These are phyloP conservation scores for Nomada ruficornis DNA, from an alignment of 2,888 invertebrate species.

Conservation along the genomic window DNA sequence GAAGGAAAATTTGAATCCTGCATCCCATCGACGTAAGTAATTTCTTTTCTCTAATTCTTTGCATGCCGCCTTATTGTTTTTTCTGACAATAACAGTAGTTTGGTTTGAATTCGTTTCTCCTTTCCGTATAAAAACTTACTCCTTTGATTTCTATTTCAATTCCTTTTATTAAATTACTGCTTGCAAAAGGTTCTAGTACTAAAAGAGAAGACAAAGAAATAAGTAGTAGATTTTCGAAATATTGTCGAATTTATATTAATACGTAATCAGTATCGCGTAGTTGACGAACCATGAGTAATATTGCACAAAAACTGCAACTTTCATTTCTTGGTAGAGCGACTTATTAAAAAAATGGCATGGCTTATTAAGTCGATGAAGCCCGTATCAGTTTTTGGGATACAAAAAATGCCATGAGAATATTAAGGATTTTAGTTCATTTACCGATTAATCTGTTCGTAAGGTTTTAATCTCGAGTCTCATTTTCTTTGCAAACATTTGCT, in stretches of 20 bases:
- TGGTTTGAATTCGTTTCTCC: constrained; percentile 28
- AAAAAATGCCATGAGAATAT: neutral
- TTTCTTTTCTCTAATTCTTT: neutral
- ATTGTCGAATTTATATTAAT: constrained; percentile 23
- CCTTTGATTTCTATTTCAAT: constrained; percentile 26
- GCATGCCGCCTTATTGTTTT: constrained; percentile 57
- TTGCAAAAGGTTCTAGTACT: constrained; percentile 31
- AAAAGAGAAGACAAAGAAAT: constrained; percentile 22
- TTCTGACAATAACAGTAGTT: constrained; percentile 43
- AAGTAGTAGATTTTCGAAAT: constrained; percentile 27
- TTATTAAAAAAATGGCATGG: constrained; percentile 1
- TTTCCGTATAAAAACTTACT: constrained; percentile 23
- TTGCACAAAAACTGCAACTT: constrained; percentile 52
- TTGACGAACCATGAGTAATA: constrained; percentile 8
- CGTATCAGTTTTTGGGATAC: neutral
- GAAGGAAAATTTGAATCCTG: constrained; percentile 45
- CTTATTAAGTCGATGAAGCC: neutral
- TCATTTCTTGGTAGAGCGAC: constrained; percentile 3
- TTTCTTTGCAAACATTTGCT: constrained; percentile 5
- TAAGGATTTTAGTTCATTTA: constrained; percentile 1
- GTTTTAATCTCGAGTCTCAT: neutral
- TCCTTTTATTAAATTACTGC: constrained; percentile 27
- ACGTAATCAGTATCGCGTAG: too few species aligned
- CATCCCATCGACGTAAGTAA: constrained; percentile 63
- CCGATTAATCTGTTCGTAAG: constrained; percentile 24